Percentiles rank a stretch among this genome's conserved stretches.
Evolutionary conservation across 2,888 invertebrate species (phyloP).

Genomic region (Erpobdella octoculata): DNA sequence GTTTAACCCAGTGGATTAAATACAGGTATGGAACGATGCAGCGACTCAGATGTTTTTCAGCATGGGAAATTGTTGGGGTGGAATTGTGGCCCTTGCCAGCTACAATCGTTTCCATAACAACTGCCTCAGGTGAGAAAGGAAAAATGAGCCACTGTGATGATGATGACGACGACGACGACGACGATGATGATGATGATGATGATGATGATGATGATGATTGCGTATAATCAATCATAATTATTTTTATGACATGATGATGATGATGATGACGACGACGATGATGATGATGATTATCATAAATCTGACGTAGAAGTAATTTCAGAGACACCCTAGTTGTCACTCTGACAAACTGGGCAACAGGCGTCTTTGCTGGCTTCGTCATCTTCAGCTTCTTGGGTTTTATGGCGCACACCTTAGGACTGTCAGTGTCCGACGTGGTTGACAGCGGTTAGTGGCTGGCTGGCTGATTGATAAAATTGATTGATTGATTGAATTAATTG

Average conservation of each 20-base stretch:
- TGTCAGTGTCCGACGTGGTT: background rate
- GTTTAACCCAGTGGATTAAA: no score
- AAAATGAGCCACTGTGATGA: no score
- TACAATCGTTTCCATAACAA: conserved; percentile 53
- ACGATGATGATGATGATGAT: no score
- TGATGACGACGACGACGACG: no score
- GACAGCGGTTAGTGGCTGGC: conserved; percentile 42
- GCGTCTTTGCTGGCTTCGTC: background rate
- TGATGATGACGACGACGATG: conserved; percentile 19
- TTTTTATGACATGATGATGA: background rate
- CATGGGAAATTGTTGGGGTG: conserved; percentile 50
- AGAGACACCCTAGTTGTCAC: background rate
- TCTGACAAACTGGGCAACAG: background rate
- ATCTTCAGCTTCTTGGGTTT: conserved; percentile 39
- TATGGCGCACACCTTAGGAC: conserved; percentile 41
- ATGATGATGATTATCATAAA: conserved; percentile 17
- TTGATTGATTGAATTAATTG: no score
- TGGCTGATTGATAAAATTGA: background rate
- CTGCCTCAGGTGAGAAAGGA: conserved; percentile 45
- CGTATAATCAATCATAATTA: background rate
- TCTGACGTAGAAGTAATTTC: background rate
- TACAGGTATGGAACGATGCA: conserved; percentile 50
- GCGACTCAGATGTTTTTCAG: conserved; percentile 51
- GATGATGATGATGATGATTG: no score
- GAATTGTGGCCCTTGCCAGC: conserved; percentile 52